phyloP scores from a whole-genome alignment of 2,113 vertebrate genomes.

The Grammomys dolichurus region DNA sequence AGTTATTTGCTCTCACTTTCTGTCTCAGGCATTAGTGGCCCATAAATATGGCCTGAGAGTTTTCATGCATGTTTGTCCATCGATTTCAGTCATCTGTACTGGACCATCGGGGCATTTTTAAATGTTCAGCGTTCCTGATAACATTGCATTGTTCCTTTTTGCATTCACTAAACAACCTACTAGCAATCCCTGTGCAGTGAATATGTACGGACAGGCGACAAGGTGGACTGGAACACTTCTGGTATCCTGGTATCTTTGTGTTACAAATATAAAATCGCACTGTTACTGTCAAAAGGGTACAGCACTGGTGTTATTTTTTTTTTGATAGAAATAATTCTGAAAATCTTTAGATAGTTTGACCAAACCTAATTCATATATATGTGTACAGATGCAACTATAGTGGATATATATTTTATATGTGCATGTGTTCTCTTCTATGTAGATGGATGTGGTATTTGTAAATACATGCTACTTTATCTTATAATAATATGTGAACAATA shows the following conservation, averaged over 20 bases:
- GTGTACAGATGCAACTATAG: not conserved
- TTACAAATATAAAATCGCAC: not conserved
- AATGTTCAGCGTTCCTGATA: constrained; percentile 56
- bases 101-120: constrained; percentile 45
- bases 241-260: constrained; percentile 25
- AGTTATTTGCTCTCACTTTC: constrained; percentile 51
- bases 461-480: not conserved
- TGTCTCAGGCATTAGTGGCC: constrained; percentile 60
- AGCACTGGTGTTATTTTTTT: not conserved
- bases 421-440: not conserved
- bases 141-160: constrained; percentile 64
- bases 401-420: not conserved
- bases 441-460: not conserved
- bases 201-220: not conserved
- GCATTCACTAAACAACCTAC: constrained; percentile 52
- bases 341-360: constrained; percentile 25
- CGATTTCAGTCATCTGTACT: constrained; percentile 66
- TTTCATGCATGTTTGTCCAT: constrained; percentile 73
- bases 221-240: constrained; percentile 9
- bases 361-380: not conserved
- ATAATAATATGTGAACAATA: not conserved
- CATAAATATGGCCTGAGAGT: constrained; percentile 37
- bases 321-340: not conserved
- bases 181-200: constrained; percentile 50
- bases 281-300: constrained; percentile 26